Base-by-base conservation (phyloP, 2,113 vertebrate species). In the Neopipo cinnamomea region DNA sequence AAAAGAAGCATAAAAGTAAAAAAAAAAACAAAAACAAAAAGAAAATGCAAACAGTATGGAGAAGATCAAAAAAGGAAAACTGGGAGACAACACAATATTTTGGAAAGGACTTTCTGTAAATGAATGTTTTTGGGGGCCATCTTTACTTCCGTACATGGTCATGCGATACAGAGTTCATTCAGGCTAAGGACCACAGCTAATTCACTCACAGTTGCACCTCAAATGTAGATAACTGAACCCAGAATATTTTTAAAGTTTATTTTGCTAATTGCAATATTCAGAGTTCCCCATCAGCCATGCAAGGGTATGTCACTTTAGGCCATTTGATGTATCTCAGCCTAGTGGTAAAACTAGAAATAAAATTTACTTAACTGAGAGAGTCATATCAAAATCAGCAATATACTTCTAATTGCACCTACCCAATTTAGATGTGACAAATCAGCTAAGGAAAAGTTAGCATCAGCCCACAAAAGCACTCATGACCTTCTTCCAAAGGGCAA, bases 101-200 rank as follows among this genome's bases (percentile, higher is more conserved):
- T 74, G 22, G 25, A 89, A 20, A 37, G 8, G 22, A 7, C 2
- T 90, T 62, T 67, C 8, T 71, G 30, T 35, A 67, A 91, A 77
- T 33, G 1, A 35, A 5, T 25, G 11, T 2, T 5, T n/a, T 70
- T 16, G 17, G 2, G 1, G 8, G 42, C 11, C 19, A 27, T 50
- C 27, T 76, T 75, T 68, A 28, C 8, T 68, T 89, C 47, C 16
- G 23, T 22, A 9, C 8, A 35, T 18, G 7, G 63, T 75, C 44
- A 35, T 1, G 5, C 25, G 8, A 82, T 47, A 35, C 7, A 42
- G 50, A 41, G 30, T 58, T 87, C 59, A 58, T 77, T 66, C 52
- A 72, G 35, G 21, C 11, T 53, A 59, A 88, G 39, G 61, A 53
- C 27, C 24, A 25, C 35, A 42, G 70, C 14, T 50, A 35, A 65